These are phyloP conservation scores for Pycnomerus fuliginosus DNA, from an alignment of 2,888 invertebrate genomes.

Conservation along the genomic window DNA sequence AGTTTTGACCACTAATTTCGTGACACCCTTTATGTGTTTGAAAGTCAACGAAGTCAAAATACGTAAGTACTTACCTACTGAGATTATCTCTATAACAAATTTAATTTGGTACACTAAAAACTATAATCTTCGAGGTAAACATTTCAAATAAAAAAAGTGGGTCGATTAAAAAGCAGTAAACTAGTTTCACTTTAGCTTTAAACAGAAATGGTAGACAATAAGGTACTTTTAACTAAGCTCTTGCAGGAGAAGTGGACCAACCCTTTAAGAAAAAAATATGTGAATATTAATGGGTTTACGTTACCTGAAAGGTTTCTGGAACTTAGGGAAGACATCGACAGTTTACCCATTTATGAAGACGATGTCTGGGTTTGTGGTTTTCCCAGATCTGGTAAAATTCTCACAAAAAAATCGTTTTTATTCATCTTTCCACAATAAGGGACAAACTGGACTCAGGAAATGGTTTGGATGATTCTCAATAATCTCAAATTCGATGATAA, in stretches of 20 bases:
- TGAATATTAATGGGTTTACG: slow-evolving; percentile 43
- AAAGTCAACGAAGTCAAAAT: too few relatives aligned
- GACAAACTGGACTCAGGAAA: slow-evolving; percentile 77
- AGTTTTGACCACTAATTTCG: too few relatives aligned
- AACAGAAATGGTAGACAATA: too few relatives aligned
- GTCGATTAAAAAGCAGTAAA: too few relatives aligned
- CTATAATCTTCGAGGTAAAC: too few relatives aligned
- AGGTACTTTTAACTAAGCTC: too few relatives aligned
- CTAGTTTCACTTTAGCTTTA: too few relatives aligned
- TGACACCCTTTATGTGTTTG: too few relatives aligned
- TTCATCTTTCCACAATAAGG: slow-evolving; percentile 44
- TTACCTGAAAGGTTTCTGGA: slow-evolving; percentile 50
- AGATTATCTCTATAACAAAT: too few relatives aligned
- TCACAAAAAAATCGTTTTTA: background rate
- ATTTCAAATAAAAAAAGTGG: too few relatives aligned
- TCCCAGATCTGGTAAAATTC: slow-evolving; percentile 58
- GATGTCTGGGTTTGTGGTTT: slow-evolving; percentile 59
- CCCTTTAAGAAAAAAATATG: slow-evolving; percentile 36
- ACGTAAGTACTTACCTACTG: too few relatives aligned
- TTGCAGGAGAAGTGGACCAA: slow-evolving; percentile 37
- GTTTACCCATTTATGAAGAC: slow-evolving; percentile 53
- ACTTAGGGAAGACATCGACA: slow-evolving; percentile 49
- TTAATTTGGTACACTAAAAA: too few relatives aligned
- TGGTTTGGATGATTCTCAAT: slow-evolving; percentile 69
- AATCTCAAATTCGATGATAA: slow-evolving; percentile 62